Evolutionary conservation across 2,113 vertebrate species (phyloP), one percentile per base, ranked within the genome.

Genomic region (Gasterosteus aculeatus): DNA sequence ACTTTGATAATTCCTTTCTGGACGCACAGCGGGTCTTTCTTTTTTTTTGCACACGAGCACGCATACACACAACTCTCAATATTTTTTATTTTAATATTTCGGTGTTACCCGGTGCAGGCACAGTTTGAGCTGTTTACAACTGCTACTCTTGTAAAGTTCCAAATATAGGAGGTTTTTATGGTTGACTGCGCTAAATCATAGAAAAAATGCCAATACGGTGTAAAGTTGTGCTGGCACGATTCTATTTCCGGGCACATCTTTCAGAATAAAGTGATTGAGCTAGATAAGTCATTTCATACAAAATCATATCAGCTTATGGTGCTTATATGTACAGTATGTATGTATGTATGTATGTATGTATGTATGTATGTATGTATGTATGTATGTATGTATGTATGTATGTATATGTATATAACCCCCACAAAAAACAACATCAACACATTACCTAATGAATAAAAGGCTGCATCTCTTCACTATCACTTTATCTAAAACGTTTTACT

Each of bases 251-350:
- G 69, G 42, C n/a, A 14, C 3, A 16, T 5, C 22, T 85, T 82
- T 85, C 87, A 91, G 46, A 85, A 69, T 87, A 88, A 85, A 64
- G 15, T 41, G 5, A 4, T 33, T 1, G 12, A 11, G 1, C 6
- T 18, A 26, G 35, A 0, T 1, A 38, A 18, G 1, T 26, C 15
- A 4, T 8, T 29, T 11, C 1, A 29, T 7, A 44, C 16, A 33
- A 9, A 42, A 12, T 53, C 16, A 61, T 39, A 22, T 14, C 12
- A 10, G 3, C 0, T 51, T 8, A 18, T 8, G 61, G 4, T 14
- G 18, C 39, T 42, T 38, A 39, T 33, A 33, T 33, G 5, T 33
- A 5, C 33, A 33, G 33, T 33, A 5, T 33, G 33, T 33, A 5
- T 33, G 33, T 33, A 5, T 33, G 33, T 33, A 5, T 33, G 33